Evolutionary conservation across 1,140 invertebrate genomes (phyloP), one percentile per base, ranked within the genome.

Genomic region (Panagrolaimus sp.): DNA sequence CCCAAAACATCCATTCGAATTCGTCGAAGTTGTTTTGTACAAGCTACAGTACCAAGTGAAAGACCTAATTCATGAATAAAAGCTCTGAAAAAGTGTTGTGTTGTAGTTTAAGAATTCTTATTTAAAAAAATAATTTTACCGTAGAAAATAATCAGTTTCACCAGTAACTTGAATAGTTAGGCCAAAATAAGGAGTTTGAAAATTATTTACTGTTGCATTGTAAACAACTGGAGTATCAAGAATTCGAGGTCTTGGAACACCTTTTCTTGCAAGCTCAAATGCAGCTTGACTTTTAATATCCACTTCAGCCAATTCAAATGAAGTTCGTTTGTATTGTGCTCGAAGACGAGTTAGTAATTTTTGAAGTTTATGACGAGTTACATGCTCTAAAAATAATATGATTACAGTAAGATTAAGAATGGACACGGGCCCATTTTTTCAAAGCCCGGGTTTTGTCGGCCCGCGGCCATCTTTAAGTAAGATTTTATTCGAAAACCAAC

Each of bases 281-380:
- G 92, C 91, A 63, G 89, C 88, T 85, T 96, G 90, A 72, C 90
- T 92, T 73, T 91, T 87, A 43, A 91, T 85, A 83, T 91, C 88
- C 0, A 95, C 85, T 47, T 91, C 91, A 71, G 88, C 88, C 52
- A 89, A 80, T 72, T 91, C 91, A 81, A 45, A 87, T 12, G 79
- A 68, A 1, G 66, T 46, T 47, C 70, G 52, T 32, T 79, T 74
- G 58, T 74, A 80, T 55, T 80, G 76, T 14, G 69, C 63, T 45
- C 71, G 65, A 17, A 80, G 55, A 46, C 69, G 48, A 14, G 79
- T 67, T 5, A 81, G 69, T 14, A 80, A 44, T 47, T 73, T 75
- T 12, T 58, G 46, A 12, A 79, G n/a, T 26, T 45, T 17, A 26
- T 69, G 21, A 26, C 46, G 32, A 14, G 67, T 80, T 10, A 79